Base-by-base conservation (phyloP, 2,888 invertebrate genomes). In the Mythimna vitellina region DNA sequence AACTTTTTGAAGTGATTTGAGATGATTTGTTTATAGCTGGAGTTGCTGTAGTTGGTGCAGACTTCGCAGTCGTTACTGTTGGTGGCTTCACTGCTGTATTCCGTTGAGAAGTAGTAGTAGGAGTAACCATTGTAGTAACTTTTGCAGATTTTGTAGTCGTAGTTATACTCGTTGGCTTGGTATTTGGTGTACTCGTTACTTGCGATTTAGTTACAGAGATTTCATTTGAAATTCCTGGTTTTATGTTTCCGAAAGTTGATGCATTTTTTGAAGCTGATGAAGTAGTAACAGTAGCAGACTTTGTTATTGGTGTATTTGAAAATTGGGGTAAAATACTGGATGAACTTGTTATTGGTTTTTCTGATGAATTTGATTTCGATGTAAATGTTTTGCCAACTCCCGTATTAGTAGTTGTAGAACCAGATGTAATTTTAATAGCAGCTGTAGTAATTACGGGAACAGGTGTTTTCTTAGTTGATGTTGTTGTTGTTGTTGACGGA, bases 201-300 rank as follows among this genome's bases (percentile, higher is more conserved):
- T 76, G 67, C 65, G 81, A 58, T 75, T 81, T 86, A 29, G 65
- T 76, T 64, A 68, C 68, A 49, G 22, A 60, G 3, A 9, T 60
- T 22, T 60, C 60, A 38, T 38, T 60, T 38, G 60, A 14, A 22
- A 77, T 20, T 32, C 12, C 66, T 62, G 69, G 49, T 65, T 78
- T 66, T 29, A n/a, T 68, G 72, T 61, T 74, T 67, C 68, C 57
- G 42, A 58, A 64, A 42, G 58, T 54, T 60, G 79, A 65, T 67
- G 77, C 84, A 35, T 76, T 76, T 32, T 70, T 67, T 12, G 53
- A 25, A 46, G 8, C 58, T 49, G 69, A 58, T 29, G 73, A 25
- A 51, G 51, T 38, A 56, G 32, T 46, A 57, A 49, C 25, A 53
- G 49, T 49, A 6, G 29, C 42, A 10, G 54, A n/a, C 4, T 76